phyloP scores from a whole-genome alignment of 92 coral and sea anemone genomes.

The Anthopleura xanthogrammica region DNA sequence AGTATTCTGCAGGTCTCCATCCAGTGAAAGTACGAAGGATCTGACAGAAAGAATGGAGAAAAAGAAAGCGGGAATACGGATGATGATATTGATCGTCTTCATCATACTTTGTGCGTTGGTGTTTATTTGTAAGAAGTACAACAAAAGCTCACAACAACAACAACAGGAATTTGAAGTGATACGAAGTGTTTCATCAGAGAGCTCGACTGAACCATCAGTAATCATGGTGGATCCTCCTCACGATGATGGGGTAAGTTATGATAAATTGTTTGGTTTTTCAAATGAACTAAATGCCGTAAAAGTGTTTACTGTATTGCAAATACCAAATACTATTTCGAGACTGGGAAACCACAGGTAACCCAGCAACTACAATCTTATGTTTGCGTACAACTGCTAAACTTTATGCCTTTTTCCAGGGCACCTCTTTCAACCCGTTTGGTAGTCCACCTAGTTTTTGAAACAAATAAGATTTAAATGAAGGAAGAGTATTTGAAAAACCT shows the following conservation, averaged over 20 bases:
- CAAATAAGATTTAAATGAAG: too few species aligned
- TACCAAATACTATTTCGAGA: too few species aligned
- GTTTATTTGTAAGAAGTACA: neutral
- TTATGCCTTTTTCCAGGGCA: too few species aligned
- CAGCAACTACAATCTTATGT: too few species aligned
- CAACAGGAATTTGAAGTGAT: neutral
- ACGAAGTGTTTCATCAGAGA: neutral
- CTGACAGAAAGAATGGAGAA: neutral
- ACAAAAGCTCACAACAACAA: neutral
- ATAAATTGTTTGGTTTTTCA: too few species aligned
- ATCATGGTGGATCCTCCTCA: neutral
- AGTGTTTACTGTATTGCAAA: too few species aligned
- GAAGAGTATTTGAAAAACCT: too few species aligned
- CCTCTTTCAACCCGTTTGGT: too few species aligned
- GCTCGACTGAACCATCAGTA: neutral
- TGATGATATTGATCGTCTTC: neutral
- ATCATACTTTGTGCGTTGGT: neutral
- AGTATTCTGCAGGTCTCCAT: neutral
- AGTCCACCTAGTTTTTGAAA: too few species aligned
- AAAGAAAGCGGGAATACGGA: neutral
- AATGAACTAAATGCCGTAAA: too few species aligned
- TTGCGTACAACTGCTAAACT: too few species aligned
- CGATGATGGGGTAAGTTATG: neutral
- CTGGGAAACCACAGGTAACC: too few species aligned
- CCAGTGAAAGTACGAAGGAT: neutral